Base-by-base conservation (phyloP, 2,888 invertebrate genomes). In the Anthophora plumipes region DNA sequence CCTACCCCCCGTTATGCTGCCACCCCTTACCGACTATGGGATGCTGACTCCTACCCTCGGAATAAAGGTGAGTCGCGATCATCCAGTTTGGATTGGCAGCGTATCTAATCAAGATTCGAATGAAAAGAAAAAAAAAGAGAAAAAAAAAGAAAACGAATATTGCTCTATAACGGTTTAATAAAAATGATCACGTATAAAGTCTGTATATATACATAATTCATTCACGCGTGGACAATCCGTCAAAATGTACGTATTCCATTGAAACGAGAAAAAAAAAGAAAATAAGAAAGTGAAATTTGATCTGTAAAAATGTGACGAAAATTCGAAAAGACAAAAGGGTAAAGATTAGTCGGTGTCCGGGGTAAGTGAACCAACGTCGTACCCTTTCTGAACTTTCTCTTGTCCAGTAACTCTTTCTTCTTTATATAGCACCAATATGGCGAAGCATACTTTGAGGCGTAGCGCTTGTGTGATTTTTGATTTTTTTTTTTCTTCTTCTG, bases 1-100 rank as follows among this genome's bases (percentile, higher is more conserved):
- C 90, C 89, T 93, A 90, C 92, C 92, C 88, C 93, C 93, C 86
- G 93, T 93, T 90, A 93, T 93, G 92, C 91, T 93, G 90, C 92
- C 92, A 79, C 89, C 92, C 75, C 90, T 93, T 68, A 92, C 93
- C 86, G 93, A 93, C 89, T 93, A 93, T 89, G 93, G 93, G 83
- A 93, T 93, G 90, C 88, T 93, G 82, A 90, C 93, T 68, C 93
- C 93, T 25, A 92, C 93, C 82, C 92, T 93, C 80, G 93, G 93
- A 85, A 92, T 93, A 86, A 93, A 93, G 93, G 93, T 93, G 88
- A 91, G 91, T 88, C 76, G 82, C 70, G 78, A 72, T 46, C 41
- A 75, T 64, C 63, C 63, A 77, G 31, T 54, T 48, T 59, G 20
- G 43, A 81, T 76, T 71, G 76, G 81, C 75, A 39, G 31, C 61